Percentiles rank a stretch among this genome's conserved stretches.
These are phyloP conservation scores for Phocoena phocoena DNA, from an alignment of 2,113 vertebrate genomes.

Conservation along the genomic window DNA sequence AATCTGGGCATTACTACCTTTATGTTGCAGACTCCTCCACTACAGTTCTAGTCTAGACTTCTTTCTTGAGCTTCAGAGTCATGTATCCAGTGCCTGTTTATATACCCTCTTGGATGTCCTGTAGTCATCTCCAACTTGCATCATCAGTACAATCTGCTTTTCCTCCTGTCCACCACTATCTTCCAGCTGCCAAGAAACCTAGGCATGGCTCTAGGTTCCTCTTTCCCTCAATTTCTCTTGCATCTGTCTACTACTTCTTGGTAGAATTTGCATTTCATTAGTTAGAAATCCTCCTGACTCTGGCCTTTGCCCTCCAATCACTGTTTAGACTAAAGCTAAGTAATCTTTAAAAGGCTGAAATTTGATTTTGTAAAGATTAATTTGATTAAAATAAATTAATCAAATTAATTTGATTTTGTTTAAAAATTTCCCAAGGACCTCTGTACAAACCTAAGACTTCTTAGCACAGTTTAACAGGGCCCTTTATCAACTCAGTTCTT, in stretches of 20 bases:
- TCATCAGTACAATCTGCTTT: not conserved
- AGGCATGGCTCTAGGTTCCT: not conserved
- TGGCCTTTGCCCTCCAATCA: not conserved
- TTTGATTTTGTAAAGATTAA: not conserved
- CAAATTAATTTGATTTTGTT: not conserved
- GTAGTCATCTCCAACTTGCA: not conserved
- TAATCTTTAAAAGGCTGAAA: not conserved
- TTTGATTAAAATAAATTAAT: no score
- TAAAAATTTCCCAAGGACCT: not conserved
- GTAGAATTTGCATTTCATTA: not conserved
- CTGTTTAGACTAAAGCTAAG: not conserved
- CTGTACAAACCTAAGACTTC: not conserved
- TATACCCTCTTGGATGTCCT: not conserved
- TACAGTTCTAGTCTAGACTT: not conserved
- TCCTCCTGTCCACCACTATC: not conserved
- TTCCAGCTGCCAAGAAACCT: not conserved
- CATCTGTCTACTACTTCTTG: not conserved
- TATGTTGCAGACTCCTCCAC: not conserved
- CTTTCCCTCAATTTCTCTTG: not conserved
- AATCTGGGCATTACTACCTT: not conserved
- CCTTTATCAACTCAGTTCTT: not conserved
- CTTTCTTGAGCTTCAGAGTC: not conserved
- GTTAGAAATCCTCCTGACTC: not conserved
- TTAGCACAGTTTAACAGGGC: not conserved
- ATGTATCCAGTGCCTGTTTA: not conserved